Conservation (phyloP, 2,888 invertebrate genomes). For the Lydus trimaculatus region DNA sequence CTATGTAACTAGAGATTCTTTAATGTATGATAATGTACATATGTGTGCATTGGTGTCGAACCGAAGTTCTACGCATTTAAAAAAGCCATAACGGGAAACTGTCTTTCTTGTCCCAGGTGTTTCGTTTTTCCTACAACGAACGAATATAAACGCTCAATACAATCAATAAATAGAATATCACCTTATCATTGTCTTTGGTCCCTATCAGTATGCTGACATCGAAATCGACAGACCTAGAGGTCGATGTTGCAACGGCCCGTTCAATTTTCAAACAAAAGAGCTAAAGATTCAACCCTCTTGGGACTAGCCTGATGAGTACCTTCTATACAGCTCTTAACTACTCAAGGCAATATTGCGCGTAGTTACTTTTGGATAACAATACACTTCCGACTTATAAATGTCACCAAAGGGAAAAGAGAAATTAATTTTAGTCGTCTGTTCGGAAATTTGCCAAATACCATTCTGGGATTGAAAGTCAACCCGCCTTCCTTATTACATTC, state of each 20-base stretch:
- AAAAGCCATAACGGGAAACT: slow-evolving; percentile 33
- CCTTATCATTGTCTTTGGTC: slow-evolving; percentile 31
- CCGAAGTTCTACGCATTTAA: slow-evolving; percentile 26
- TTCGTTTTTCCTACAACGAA: slow-evolving; percentile 48
- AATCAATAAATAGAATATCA: slow-evolving; percentile 46
- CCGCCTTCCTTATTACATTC: slow-evolving; percentile 45
- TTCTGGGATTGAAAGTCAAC: slow-evolving; percentile 39
- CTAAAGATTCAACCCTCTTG: slow-evolving; percentile 53
- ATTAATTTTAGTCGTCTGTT: slow-evolving; percentile 59
- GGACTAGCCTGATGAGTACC: slow-evolving; percentile 58
- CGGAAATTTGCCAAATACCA: slow-evolving; percentile 59
- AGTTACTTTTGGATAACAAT: slow-evolving; percentile 60
- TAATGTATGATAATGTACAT: slow-evolving; percentile 32
- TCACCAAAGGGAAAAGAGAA: slow-evolving; percentile 59
- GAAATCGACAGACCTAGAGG: slow-evolving; percentile 19
- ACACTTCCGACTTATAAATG: slow-evolving; percentile 61
- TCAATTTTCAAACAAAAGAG: slow-evolving; percentile 49
- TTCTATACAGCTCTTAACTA: slow-evolving; percentile 59
- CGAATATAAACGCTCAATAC: slow-evolving; percentile 52
- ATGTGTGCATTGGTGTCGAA: slow-evolving; percentile 29
- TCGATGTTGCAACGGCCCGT: slow-evolving; percentile 27
- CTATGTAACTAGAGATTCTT: slow-evolving; percentile 26
- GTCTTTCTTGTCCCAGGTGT: slow-evolving; percentile 49
- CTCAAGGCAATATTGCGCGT: slow-evolving; percentile 55
- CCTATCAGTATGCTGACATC: slow-evolving; percentile 29